Evolutionary conservation across 2,888 invertebrate genomes (phyloP).

Genomic region (Malthinus seriepunctatus): DNA sequence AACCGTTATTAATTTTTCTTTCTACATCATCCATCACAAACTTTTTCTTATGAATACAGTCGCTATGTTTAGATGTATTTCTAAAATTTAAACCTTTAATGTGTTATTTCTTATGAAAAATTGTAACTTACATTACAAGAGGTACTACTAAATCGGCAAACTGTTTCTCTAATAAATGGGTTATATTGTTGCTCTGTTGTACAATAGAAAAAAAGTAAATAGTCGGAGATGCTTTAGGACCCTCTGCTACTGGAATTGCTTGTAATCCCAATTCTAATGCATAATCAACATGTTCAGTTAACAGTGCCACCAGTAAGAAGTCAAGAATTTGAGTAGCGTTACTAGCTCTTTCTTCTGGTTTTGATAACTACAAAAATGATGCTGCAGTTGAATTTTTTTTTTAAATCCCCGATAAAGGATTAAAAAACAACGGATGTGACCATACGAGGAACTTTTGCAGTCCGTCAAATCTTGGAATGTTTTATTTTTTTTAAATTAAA

Average conservation of each 20-base stretch:
- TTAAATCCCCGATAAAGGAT: too few species aligned
- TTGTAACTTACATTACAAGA: slow-evolving; percentile 72
- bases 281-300: slow-evolving; percentile 94
- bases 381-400: too few species aligned
- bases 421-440: too few species aligned
- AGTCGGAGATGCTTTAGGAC: slow-evolving; percentile 75
- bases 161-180: slow-evolving; percentile 90
- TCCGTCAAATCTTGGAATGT: too few species aligned
- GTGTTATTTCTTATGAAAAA: not conserved
- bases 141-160: slow-evolving; percentile 89
- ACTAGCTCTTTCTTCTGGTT: slow-evolving; percentile 71
- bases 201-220: slow-evolving; percentile 93
- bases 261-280: slow-evolving; percentile 92
- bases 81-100: slow-evolving; percentile 56
- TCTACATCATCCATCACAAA: slow-evolving; percentile 86
- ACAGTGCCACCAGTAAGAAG: slow-evolving; percentile 79
- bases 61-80: slow-evolving; percentile 84
- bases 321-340: slow-evolving; percentile 85
- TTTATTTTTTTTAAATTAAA: too few species aligned
- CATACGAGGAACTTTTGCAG: too few species aligned
- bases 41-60: slow-evolving; percentile 86
- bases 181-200: slow-evolving; percentile 90
- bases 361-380: slow-evolving; percentile 67
- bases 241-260: slow-evolving; percentile 87
- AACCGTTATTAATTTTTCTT: slow-evolving; percentile 84